Conservation (phyloP, 2,888 invertebrate genomes). For the Darwinula stevensoni region DNA sequence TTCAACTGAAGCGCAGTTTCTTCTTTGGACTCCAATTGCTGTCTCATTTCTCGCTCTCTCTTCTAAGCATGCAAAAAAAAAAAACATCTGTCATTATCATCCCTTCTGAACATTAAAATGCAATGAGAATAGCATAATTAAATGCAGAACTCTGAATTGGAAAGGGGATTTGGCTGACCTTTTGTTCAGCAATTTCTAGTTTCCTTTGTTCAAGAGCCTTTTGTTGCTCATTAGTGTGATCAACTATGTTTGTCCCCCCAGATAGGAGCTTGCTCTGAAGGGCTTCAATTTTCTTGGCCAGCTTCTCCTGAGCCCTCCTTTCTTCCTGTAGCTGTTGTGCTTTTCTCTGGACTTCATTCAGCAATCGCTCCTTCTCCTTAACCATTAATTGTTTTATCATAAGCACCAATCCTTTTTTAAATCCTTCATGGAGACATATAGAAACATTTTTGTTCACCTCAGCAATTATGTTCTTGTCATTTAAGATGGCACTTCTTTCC, state of each 20-base stretch:
- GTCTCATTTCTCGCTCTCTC: slow-evolving; percentile 62
- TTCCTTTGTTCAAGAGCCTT: slow-evolving; percentile 53
- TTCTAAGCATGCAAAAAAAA: slow-evolving; percentile 12
- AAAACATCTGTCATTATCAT: not conserved
- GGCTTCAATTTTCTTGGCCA: slow-evolving; percentile 43
- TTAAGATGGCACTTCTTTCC: slow-evolving; percentile 15
- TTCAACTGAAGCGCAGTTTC: slow-evolving; percentile 67
- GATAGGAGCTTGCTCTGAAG: slow-evolving; percentile 80
- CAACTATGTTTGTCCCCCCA: slow-evolving; percentile 77
- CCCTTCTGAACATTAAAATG: slow-evolving; percentile 8
- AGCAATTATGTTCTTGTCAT: slow-evolving; percentile 14
- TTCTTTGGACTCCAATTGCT: slow-evolving; percentile 72
- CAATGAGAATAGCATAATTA: slow-evolving; percentile 5
- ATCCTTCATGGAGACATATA: slow-evolving; percentile 8
- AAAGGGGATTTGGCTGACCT: slow-evolving; percentile 18
- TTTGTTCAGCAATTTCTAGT: slow-evolving; percentile 63
- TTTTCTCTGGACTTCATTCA: slow-evolving; percentile 27
- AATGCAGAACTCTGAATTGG: not conserved
- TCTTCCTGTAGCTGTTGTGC: slow-evolving; percentile 27
- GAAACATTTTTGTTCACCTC: too few relatives aligned
- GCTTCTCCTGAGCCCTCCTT: slow-evolving; percentile 24
- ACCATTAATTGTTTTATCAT: too few relatives aligned
- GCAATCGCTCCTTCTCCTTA: slow-evolving; percentile 23
- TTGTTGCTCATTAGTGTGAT: slow-evolving; percentile 82
- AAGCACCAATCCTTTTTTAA: too few relatives aligned